phyloP scores from a whole-genome alignment of 2,888 invertebrate species.

The Eutolmus rufibarbis region DNA sequence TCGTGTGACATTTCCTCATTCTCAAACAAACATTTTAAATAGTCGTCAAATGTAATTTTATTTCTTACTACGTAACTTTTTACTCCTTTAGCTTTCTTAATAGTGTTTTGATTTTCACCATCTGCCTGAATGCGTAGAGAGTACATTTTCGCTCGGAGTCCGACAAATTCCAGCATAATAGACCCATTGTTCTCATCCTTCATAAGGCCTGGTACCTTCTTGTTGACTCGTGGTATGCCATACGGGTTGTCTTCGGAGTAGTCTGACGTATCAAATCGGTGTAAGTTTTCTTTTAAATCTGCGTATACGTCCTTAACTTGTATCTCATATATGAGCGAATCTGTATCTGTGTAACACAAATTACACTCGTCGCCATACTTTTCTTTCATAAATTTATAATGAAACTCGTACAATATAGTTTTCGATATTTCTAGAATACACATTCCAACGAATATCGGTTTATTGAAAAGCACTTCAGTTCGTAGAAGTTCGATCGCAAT shows the following conservation, averaged over 20 bases:
- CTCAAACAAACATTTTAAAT: not conserved
- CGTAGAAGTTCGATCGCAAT: constrained; percentile 53
- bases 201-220: not conserved
- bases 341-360: not conserved
- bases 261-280: constrained; percentile 35
- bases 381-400: not conserved
- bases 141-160: constrained; percentile 53
- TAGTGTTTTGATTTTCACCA: not conserved
- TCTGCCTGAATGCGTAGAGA: constrained; percentile 44
- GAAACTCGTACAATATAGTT: not conserved
- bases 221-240: not conserved
- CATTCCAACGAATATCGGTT: constrained; percentile 56
- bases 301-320: not conserved
- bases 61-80: constrained; percentile 45
- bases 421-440: not conserved
- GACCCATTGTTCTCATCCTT: not conserved
- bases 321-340: not conserved
- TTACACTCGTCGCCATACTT: not conserved
- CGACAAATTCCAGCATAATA: constrained; percentile 34
- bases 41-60: not conserved
- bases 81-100: constrained; percentile 50
- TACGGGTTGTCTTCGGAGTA: not conserved
- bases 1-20: not conserved
- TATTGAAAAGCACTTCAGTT: not conserved
- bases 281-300: not conserved